A percentile compares a stretch with the other conserved stretches of the same genome.
Evolutionary conservation across 2,888 invertebrate genomes (phyloP).

Genomic region (Carcina quercana): DNA sequence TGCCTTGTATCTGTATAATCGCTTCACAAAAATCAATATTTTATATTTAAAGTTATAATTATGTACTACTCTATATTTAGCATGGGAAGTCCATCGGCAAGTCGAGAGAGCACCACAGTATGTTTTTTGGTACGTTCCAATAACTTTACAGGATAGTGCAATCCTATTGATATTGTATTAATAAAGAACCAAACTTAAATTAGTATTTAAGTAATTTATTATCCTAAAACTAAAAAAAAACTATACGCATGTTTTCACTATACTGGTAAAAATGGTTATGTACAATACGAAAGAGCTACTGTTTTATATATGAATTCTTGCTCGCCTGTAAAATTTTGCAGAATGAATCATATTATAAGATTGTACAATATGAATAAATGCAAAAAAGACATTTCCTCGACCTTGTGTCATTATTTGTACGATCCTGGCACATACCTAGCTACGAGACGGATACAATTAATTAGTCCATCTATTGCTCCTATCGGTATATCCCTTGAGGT

Average conservation of each 20-base stretch:
- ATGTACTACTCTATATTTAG: slow-evolving; percentile 55
- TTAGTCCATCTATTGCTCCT: no score
- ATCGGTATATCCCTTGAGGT: no score
- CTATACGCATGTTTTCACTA: slow-evolving; percentile 76
- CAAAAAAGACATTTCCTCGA: slow-evolving; percentile 75
- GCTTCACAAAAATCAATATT: slow-evolving; percentile 57
- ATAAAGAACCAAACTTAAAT: slow-evolving; percentile 75
- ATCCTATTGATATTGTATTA: slow-evolving; percentile 74
- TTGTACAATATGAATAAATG: slow-evolving; percentile 76
- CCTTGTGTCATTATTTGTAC: slow-evolving; percentile 12
- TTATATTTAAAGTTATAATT: slow-evolving; percentile 49
- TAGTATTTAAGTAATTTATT: slow-evolving; percentile 75
- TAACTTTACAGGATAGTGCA: slow-evolving; percentile 69
- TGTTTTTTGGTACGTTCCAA: slow-evolving; percentile 65
- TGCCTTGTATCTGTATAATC: slow-evolving; percentile 63
- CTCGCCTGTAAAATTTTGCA: slow-evolving; percentile 76
- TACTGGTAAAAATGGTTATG: slow-evolving; percentile 74
- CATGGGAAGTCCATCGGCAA: slow-evolving; percentile 75
- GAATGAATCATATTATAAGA: slow-evolving; percentile 74
- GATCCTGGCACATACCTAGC: not conserved
- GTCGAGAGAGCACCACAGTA: slow-evolving; percentile 62
- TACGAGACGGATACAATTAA: not conserved
- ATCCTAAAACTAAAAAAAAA: slow-evolving; percentile 73
- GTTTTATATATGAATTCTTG: slow-evolving; percentile 76
- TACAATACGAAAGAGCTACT: slow-evolving; percentile 73